These are phyloP conservation scores for Drosophila suboccidentalis DNA, from an alignment of 2,888 invertebrate species.

Conservation along the genomic window DNA sequence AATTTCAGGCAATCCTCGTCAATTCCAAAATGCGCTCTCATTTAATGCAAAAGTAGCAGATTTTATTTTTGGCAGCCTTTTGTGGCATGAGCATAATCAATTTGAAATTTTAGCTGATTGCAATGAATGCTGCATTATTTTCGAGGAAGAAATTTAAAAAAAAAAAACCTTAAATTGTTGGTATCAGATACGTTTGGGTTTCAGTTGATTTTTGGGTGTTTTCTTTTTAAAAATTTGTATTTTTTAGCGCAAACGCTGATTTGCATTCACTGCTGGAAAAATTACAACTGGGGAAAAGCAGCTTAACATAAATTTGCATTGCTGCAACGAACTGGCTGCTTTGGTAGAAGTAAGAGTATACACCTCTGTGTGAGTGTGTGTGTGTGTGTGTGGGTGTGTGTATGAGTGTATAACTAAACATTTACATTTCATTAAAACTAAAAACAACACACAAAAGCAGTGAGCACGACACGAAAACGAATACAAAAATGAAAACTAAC, in stretches of 20 bases:
- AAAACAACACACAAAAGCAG: constrained; percentile 77
- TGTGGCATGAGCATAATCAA: constrained; percentile 12
- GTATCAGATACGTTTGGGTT: constrained; percentile 10
- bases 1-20: neutral
- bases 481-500: constrained; percentile 66
- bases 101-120: constrained; percentile 21
- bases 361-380: constrained; percentile 11
- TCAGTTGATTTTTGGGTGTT: constrained; percentile 31
- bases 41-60: neutral
- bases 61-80: neutral
- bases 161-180: constrained; percentile 18
- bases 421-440: constrained; percentile 80
- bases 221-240: constrained; percentile 1
- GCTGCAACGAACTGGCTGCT: constrained; percentile 29
- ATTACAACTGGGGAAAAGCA: constrained; percentile 59
- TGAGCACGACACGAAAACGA: constrained; percentile 73
- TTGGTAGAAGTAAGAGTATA: neutral
- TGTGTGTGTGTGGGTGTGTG: constrained; percentile 45
- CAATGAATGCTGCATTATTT: constrained; percentile 12
- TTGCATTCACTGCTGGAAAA: constrained; percentile 48
- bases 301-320: constrained; percentile 62
- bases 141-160: neutral
- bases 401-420: constrained; percentile 74
- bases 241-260: constrained; percentile 36
- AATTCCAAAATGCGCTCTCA: neutral